Conservation (phyloP, 2,888 invertebrate genomes). For the Perithous albicinctus region DNA sequence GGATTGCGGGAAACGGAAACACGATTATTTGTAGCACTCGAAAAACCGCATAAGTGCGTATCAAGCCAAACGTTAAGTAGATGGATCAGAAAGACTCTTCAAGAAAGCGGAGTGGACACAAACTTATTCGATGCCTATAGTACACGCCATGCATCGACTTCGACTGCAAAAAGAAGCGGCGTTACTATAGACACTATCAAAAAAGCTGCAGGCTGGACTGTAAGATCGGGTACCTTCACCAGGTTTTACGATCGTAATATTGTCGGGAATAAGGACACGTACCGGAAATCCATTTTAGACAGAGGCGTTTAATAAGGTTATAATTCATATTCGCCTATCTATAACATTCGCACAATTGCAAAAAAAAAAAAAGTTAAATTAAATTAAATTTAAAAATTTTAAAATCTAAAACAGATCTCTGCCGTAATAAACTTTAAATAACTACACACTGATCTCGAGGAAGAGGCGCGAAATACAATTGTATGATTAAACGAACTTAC, state of each 20-base stretch:
- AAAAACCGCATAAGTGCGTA: conserved; percentile 38
- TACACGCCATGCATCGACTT: conserved; percentile 24
- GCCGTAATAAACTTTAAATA: conserved; percentile 42
- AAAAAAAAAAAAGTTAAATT: too few relatives aligned
- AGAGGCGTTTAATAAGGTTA: not conserved
- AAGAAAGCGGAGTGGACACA: conserved; percentile 6
- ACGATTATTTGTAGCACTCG: conserved; percentile 18
- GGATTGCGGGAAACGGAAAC: conserved; percentile 1
- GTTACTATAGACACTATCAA: not conserved
- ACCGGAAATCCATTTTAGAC: conserved; percentile 3
- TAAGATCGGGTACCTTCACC: conserved; percentile 18
- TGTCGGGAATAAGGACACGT: conserved; percentile 7
- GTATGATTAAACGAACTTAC: too few relatives aligned
- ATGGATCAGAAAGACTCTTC: conserved; percentile 47
- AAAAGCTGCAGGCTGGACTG: conserved; percentile 27
- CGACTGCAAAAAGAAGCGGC: conserved; percentile 18
- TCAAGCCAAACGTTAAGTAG: conserved; percentile 40
- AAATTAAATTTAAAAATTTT: too few relatives aligned
- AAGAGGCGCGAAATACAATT: not conserved
- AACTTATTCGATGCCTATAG: not conserved
- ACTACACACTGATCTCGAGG: conserved; percentile 42
- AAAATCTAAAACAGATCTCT: not conserved
- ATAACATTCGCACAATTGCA: too few relatives aligned
- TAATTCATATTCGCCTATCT: not conserved
- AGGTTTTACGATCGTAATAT: conserved; percentile 19